Base-by-base conservation (phyloP, 2,888 invertebrate species). In the Pseudolycoriella hygida region DNA sequence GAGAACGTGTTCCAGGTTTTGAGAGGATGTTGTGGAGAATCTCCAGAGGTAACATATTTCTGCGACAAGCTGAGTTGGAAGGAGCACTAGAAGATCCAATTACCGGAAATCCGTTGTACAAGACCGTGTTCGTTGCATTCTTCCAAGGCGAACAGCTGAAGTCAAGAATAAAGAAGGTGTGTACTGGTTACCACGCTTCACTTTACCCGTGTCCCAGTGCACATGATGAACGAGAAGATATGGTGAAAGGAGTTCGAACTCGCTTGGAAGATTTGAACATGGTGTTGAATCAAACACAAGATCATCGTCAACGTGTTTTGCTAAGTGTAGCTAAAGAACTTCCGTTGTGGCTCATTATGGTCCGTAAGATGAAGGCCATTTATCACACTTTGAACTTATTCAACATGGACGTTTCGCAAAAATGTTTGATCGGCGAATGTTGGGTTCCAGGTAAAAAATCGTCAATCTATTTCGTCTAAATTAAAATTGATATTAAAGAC, bases 341-440 rank as follows among this genome's bases (percentile, higher is more conserved):
- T 50, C 79, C 83, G 47, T 76, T 76, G 53, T 90, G 89, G 89
- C 73, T 72, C 52, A 73, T 85, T 17, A 84, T 85, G 73, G 82
- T 86, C 2, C 44, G 39, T 14, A 44, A 44, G 18, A 84, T 86
- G 73, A 94, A 94, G 61, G 90, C 92, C 2, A 90, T 93, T 58
- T 94, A 92, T 66, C 88, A 92, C 60, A 89, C 86, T 0, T 70
- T 93, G 54, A 94, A 93, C 66, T 74, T 88, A 67, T 90, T 92
- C 67, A 92, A 84, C 59, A 76, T 89, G 70, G 90, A 92, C 59
- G 85, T 89, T 8, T 81, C 87, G 2, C 84, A 85, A 64, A 89
- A 89, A 59, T 89, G 88, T 59, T 70, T 89, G 20, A 87, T 90
- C 52, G 88, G 85, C 1, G 89, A 90, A 63, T 86, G 87, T 57